Conservation (phyloP, 1,140 invertebrate species). For the Trachymyrmex septentrionalis region DNA sequence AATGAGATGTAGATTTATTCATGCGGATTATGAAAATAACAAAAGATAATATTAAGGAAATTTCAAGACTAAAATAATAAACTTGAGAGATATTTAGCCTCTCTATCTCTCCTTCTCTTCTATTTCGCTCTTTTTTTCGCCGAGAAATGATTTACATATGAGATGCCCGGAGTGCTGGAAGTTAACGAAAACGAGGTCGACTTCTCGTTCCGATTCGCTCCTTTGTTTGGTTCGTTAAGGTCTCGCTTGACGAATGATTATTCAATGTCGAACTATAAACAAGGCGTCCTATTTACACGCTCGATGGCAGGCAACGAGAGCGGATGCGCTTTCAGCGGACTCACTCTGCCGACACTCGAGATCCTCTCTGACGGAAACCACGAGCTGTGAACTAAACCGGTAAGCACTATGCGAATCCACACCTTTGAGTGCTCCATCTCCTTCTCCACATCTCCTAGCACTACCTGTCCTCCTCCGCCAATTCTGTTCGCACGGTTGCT, state of each 20-base stretch:
- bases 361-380: slow-evolving; percentile 53
- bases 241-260: slow-evolving; percentile 70
- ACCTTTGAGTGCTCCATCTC: slow-evolving; percentile 45
- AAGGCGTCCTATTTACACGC: slow-evolving; percentile 48
- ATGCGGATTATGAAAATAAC: background rate
- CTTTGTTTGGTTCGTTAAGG: slow-evolving; percentile 70
- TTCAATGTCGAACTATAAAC: slow-evolving; percentile 68
- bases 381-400: slow-evolving; percentile 67
- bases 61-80: background rate
- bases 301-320: slow-evolving; percentile 31
- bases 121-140: slow-evolving; percentile 1
- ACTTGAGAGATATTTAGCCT: slow-evolving; percentile 1
- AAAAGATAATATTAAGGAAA: background rate
- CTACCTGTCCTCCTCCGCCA: slow-evolving; percentile 1
- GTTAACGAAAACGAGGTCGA: slow-evolving; percentile 60
- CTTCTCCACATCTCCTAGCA: background rate
- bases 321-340: slow-evolving; percentile 59
- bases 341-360: slow-evolving; percentile 27
- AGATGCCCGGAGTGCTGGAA: background rate
- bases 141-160: slow-evolving; percentile 23
- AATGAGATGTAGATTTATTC: background rate
- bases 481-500: slow-evolving; percentile 21
- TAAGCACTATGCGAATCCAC: slow-evolving; percentile 64
- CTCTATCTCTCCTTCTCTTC: background rate
- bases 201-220: slow-evolving; percentile 47